A percentile compares a stretch with the other conserved stretches of the same genome.
Conservation (phyloP, 1,140 invertebrate genomes). For the Ostrea denselamellosa region DNA sequence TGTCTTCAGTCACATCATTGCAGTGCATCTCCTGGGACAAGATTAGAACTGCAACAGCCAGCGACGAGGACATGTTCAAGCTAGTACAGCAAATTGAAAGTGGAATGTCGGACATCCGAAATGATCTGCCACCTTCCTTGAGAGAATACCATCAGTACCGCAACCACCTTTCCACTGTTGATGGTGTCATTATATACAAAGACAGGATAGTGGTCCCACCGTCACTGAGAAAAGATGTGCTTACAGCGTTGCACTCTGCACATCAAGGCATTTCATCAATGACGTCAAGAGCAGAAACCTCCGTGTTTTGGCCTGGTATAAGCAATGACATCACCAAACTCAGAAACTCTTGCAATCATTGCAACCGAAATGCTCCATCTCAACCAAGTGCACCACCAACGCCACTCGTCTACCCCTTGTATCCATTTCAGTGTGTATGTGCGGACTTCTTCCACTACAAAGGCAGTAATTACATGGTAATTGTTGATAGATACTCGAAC, state of each 20-base stretch:
- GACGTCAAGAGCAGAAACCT: conserved; percentile 57
- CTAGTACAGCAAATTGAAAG: conserved; percentile 46
- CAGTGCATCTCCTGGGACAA: conserved; percentile 55
- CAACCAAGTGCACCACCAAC: conserved; percentile 53
- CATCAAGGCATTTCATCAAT: conserved; percentile 62
- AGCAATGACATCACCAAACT: conserved; percentile 51
- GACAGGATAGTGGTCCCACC: conserved; percentile 13
- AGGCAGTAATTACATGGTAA: conserved; percentile 51
- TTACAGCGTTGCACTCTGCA: conserved; percentile 54
- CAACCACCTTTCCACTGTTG: background rate
- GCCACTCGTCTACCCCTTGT: conserved; percentile 48
- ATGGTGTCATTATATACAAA: background rate
- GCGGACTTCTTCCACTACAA: conserved; percentile 56
- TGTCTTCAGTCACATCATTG: background rate
- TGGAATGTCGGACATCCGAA: conserved; percentile 49
- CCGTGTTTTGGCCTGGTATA: conserved; percentile 55
- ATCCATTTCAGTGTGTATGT: conserved; percentile 62
- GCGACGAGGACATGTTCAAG: conserved; percentile 49
- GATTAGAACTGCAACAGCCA: conserved; percentile 48
- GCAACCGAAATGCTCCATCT: conserved; percentile 56
- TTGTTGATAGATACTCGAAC: conserved; percentile 60
- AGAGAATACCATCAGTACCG: conserved; percentile 50
- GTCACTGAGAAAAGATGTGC: conserved; percentile 28
- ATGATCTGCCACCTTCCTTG: conserved; percentile 42
- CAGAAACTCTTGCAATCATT: conserved; percentile 45